Conservation (phyloP, 2,888 invertebrate genomes). For the Macaria notata region DNA sequence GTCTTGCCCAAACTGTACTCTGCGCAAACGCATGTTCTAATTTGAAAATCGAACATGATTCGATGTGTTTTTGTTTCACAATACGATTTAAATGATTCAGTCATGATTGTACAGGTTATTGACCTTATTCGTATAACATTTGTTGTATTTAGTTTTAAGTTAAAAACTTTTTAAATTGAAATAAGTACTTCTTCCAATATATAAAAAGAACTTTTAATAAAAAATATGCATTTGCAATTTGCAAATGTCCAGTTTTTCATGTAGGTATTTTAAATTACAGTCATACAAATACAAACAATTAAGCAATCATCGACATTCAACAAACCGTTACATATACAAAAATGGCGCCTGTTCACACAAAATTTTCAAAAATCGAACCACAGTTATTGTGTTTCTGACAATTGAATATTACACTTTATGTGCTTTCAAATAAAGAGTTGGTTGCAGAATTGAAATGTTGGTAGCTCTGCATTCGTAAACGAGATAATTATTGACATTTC, state of each 20-base stretch:
- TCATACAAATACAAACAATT: slow-evolving; percentile 64
- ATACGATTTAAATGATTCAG: slow-evolving; percentile 9
- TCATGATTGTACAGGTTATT: slow-evolving; percentile 1
- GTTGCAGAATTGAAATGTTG: slow-evolving; percentile 14
- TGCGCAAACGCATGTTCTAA: slow-evolving; percentile 42
- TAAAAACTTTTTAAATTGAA: no score
- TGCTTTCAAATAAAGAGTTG: slow-evolving; percentile 21
- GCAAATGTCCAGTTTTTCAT: no score
- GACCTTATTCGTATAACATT: background rate
- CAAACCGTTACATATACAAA: slow-evolving; percentile 73
- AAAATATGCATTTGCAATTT: no score
- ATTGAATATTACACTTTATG: slow-evolving; percentile 30
- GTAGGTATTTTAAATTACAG: slow-evolving; percentile 47
- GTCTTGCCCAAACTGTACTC: slow-evolving; percentile 35
- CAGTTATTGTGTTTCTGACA: background rate
- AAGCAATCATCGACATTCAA: slow-evolving; percentile 70
- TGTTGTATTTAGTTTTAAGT: no score
- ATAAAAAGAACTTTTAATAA: no score
- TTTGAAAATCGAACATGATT: slow-evolving; percentile 35
- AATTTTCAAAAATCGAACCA: slow-evolving; percentile 43
- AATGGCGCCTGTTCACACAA: slow-evolving; percentile 56
- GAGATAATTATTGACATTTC: slow-evolving; percentile 71
- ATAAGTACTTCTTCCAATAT: no score
- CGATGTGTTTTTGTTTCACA: slow-evolving; percentile 17
- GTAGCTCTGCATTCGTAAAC: slow-evolving; percentile 52